Base-by-base conservation (phyloP, 1,140 invertebrate genomes). In the Probaryconus sp. region DNA sequence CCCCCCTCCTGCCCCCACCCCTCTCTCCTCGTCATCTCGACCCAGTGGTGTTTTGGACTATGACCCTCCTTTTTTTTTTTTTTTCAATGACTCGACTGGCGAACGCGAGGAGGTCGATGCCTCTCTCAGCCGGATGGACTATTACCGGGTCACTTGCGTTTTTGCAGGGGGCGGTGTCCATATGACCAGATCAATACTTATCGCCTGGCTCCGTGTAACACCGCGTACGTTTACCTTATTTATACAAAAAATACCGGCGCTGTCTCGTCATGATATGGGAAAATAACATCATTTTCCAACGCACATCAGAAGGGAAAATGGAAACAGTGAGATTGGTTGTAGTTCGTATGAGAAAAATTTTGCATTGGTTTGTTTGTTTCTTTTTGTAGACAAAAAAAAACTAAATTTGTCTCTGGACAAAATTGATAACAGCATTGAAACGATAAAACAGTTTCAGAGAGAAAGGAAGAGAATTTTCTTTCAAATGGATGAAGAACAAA, bases 101-200 rank as follows among this genome's bases (percentile, higher is more conserved):
- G 16, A 45, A 21, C 14, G 20, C 20, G 21, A 16, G 31, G 38
- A 55, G 50, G 50, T 35, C 35, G 50, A 43, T 40, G 58, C 24
- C 37, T 48, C 35, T 64, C 35, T 43, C n/a, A 38, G 38, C 47
- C 24, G 55, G 37, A 43, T 48, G 21, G 53, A 43, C 55, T 16
- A 38, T 45, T 64, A 45, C 35, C 31, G 21, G 35, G 37, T 50
- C 45, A 64, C 42, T 45, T 55, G 53, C 53, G 64, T 48, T 72
- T 65, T 64, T 37, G 38, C 30, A 24, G 45, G 37, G 14, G 53
- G 61, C 42, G 51, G 65, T 65, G 61, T 68, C 64, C 70, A 43
- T 71, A 75, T 71, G 63, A 64, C 64, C 65, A 78, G 81, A 84
- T 84, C 82, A 84, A 83, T 84, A 84, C 72, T 63, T 74, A 76